Percentiles rank a stretch among this genome's conserved stretches.
These are phyloP conservation scores for Drosophila santomea DNA, from an alignment of 1,140 invertebrate species.

Conservation along the genomic window DNA sequence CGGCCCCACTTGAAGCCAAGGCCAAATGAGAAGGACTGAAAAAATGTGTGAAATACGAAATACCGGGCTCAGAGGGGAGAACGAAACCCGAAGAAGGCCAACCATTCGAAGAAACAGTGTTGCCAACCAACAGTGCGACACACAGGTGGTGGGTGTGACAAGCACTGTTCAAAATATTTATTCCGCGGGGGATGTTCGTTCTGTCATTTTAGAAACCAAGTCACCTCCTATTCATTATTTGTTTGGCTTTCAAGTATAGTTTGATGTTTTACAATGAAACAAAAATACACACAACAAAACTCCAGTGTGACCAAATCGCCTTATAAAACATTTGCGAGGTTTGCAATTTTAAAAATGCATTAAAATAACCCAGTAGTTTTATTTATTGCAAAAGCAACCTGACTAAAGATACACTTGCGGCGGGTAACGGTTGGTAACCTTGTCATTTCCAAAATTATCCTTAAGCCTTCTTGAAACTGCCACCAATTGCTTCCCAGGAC, in stretches of 20 bases:
- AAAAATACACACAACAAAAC: too few relatives aligned
- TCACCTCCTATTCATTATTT: too few relatives aligned
- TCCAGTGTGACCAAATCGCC: background rate
- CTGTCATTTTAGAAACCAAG: too few relatives aligned
- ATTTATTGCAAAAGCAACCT: too few relatives aligned
- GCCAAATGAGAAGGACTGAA: slow-evolving; percentile 55
- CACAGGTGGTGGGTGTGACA: background rate
- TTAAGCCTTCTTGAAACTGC: slow-evolving; percentile 7
- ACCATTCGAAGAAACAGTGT: slow-evolving; percentile 26
- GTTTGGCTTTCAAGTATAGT: too few relatives aligned
- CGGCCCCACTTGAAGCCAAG: slow-evolving; percentile 61
- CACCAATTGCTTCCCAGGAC: background rate
- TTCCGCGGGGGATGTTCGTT: too few relatives aligned
- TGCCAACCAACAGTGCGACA: slow-evolving; percentile 31
- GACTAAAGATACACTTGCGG: background rate
- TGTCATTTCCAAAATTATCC: slow-evolving; percentile 15
- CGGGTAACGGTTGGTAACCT: background rate
- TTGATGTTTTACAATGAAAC: background rate
- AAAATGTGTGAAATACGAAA: background rate
- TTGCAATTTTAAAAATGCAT: background rate
- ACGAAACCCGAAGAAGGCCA: slow-evolving; percentile 28
- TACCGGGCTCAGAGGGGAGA: background rate
- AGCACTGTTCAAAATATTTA: too few relatives aligned
- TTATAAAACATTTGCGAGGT: background rate
- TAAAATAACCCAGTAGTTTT: background rate